Evolutionary conservation across 2,797 vertebrate species (phyloP), one percentile per base, ranked within the genome.

Genomic region (Falco columbarius): DNA sequence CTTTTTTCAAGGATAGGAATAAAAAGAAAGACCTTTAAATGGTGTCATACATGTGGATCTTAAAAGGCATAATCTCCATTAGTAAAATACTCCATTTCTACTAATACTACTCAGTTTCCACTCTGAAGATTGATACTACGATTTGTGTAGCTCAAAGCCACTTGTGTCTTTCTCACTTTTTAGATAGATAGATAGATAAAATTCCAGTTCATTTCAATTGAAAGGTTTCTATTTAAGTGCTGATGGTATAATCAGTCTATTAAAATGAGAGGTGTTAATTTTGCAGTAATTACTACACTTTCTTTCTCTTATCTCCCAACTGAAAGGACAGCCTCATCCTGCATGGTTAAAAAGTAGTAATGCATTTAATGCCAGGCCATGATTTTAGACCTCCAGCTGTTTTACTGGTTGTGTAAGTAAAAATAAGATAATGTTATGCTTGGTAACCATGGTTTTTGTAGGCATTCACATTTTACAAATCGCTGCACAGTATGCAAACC

Each of bases 391-490:
- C 97, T 98, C 98, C 98, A 98, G 97, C 98, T 98, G 98, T 98
- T 98, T 98, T 98, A 98, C 97, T 98, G 98, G 98, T 98, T 98
- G 97, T 98, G 97, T 98, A 98, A 98, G 97, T 98, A 98, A 98
- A 98, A 98, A 98, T 98, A 98, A 98, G 97, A 98, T 97, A 98
- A 98, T 96, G 97, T 95, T 98, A 98, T 97, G 98, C 97, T 97
- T 98, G 95, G 96, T 98, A 98, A 98, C 97, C 98, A 98, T 95
- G 95, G 97, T 97, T 98, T 97, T 98, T 97, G 97, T 95, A 95
- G 97, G 97, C 97, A 97, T 95, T 98, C 97, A 74, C 98, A 98
- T 98, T 98, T 98, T 97, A 98, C 98, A 98, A 98, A 97, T 98
- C 98, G 84, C 97, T 98, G 98, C 98, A 97, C 98, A 98, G 97